phyloP scores from a whole-genome alignment of 2,113 vertebrate genomes.

The Neofelis nebulosa region DNA sequence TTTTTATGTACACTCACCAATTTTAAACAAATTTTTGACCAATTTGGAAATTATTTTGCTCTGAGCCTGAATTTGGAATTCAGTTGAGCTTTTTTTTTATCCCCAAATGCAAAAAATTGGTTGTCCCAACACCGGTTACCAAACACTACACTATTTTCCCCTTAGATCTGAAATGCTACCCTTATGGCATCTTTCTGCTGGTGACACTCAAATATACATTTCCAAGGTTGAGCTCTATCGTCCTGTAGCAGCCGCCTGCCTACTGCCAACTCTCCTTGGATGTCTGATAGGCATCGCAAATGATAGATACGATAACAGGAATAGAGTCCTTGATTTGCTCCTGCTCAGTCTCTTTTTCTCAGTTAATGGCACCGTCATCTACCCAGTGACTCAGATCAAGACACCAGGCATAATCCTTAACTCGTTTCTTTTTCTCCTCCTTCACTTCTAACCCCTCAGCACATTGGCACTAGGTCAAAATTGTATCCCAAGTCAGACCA shows the following conservation, averaged over 20 bases:
- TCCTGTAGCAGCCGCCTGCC: neutral
- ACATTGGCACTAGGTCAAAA: neutral
- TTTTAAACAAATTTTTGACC: neutral
- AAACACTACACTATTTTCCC: neutral
- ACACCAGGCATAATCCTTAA: neutral
- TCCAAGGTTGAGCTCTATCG: neutral
- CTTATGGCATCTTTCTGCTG: neutral
- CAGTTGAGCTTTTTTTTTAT: neutral
- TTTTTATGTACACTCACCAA: neutral
- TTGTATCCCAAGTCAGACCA: neutral
- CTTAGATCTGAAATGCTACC: neutral
- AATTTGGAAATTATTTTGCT: neutral
- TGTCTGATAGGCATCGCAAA: neutral
- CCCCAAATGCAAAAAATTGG: neutral
- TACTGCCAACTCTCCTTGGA: neutral
- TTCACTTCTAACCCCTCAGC: neutral
- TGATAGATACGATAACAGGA: neutral
- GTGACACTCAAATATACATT: neutral
- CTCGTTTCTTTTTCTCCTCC: neutral
- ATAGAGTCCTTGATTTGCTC: neutral
- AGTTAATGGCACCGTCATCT: neutral
- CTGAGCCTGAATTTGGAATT: slow-evolving; percentile 3
- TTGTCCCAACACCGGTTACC: neutral
- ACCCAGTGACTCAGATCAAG: neutral
- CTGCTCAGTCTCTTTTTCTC: neutral